Percentiles rank a stretch among this genome's conserved stretches.
Evolutionary conservation across 2,888 invertebrate genomes (phyloP).

Genomic region (Allophyes oxyacanthae): DNA sequence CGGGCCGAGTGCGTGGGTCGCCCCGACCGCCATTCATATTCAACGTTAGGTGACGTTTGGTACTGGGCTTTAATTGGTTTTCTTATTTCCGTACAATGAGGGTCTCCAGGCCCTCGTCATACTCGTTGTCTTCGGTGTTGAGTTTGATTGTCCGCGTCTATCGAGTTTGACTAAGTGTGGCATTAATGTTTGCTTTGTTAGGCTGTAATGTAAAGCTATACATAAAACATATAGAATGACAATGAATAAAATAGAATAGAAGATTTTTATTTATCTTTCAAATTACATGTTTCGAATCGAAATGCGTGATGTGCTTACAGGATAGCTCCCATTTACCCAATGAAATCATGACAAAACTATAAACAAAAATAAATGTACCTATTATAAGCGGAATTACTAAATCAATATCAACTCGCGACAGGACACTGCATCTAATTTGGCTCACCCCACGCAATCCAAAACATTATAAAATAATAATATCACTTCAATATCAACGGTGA

Average conservation of each 20-base stretch:
- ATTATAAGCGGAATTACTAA: too few relatives aligned
- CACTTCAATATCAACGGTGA: constrained; percentile 26
- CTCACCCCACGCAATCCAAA: constrained; percentile 17
- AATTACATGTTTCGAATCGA: too few relatives aligned
- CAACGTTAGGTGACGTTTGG: constrained; percentile 74
- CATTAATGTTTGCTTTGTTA: constrained; percentile 42
- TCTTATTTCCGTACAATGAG: constrained; percentile 67
- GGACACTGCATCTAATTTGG: too few relatives aligned
- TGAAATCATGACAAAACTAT: too few relatives aligned
- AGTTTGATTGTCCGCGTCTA: constrained; percentile 36
- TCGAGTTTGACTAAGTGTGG: constrained; percentile 46
- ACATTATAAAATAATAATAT: constrained; percentile 51
- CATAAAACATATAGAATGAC: too few relatives aligned
- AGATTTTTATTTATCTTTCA: too few relatives aligned
- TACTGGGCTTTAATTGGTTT: constrained; percentile 74
- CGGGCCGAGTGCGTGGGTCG: constrained; percentile 62
- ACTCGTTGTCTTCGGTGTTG: constrained; percentile 43
- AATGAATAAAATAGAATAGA: too few relatives aligned
- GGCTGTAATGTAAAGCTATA: not conserved
- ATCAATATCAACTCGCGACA: too few relatives aligned
- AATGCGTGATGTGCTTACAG: too few relatives aligned
- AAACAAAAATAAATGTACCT: too few relatives aligned
- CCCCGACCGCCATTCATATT: constrained; percentile 69
- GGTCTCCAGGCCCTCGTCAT: constrained; percentile 51
- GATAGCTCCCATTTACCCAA: too few relatives aligned